These are phyloP conservation scores for Baccha elongata DNA, from an alignment of 2,888 invertebrate species.

Conservation along the genomic window DNA sequence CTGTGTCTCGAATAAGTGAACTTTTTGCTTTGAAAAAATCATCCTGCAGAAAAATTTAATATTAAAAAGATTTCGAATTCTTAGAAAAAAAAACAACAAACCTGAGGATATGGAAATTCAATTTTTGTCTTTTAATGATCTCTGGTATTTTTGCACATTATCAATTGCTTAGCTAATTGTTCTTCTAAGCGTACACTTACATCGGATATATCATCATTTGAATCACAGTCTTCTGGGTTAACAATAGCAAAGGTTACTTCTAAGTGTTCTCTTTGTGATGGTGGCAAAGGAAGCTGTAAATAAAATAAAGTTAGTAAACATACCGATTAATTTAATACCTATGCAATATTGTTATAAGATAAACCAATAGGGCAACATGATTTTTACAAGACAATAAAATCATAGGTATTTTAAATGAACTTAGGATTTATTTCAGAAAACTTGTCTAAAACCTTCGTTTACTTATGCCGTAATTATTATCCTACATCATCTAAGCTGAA, in stretches of 20 bases:
- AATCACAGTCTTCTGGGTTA: conserved; percentile 86
- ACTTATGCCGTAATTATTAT: no score
- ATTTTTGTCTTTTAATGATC: conserved; percentile 95
- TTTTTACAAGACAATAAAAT: no score
- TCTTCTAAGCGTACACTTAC: conserved; percentile 89
- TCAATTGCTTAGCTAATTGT: conserved; percentile 91
- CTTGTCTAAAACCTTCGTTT: no score
- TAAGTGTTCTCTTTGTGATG: conserved; percentile 83
- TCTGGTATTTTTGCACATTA: conserved; percentile 92
- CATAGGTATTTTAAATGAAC: no score
- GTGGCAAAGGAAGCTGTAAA: conserved; percentile 80
- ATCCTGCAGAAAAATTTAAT: conserved; percentile 84
- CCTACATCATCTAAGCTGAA: no score
- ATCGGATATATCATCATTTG: conserved; percentile 84
- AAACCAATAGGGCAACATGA: no score
- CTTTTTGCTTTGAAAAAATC: conserved; percentile 90
- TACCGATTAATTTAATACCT: no score
- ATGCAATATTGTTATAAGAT: no score
- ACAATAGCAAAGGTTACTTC: conserved; percentile 86
- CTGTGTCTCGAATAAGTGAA: conserved; percentile 90
- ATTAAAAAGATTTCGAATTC: neutral
- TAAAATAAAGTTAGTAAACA: no score
- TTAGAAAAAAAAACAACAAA: no score
- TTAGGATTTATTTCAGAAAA: no score
- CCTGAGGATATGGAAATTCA: conserved; percentile 88